phyloP scores from a whole-genome alignment of 2,797 vertebrate species.

The Bradypus variegatus region DNA sequence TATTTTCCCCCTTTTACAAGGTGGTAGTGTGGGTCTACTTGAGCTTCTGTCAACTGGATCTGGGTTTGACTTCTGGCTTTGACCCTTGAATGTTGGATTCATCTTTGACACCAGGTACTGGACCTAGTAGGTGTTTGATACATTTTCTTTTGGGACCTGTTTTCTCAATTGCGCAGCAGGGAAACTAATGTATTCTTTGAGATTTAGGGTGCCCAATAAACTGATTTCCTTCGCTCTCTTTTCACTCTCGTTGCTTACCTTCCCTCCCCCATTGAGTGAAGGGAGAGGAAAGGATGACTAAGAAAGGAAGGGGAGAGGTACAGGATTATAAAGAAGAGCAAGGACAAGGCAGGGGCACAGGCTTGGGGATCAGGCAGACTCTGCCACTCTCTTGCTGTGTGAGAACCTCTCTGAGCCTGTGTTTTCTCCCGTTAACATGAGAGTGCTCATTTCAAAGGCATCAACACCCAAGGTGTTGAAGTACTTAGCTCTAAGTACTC shows the following conservation, averaged over 20 bases:
- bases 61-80: background rate
- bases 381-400: background rate
- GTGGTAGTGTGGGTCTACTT: background rate
- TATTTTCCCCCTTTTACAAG: background rate
- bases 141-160: background rate
- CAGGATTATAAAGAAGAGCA: background rate
- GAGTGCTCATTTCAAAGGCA: background rate
- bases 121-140: background rate
- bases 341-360: background rate
- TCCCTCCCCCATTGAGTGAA: rapidly evolving
- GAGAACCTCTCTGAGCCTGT: background rate
- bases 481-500: background rate
- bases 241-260: background rate
- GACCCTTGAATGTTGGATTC: background rate
- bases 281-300: background rate
- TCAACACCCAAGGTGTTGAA: background rate
- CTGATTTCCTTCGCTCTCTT: background rate
- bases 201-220: background rate
- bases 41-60: background rate
- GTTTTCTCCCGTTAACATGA: background rate
- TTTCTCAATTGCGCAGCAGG: background rate
- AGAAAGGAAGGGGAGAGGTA: background rate
- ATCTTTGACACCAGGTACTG: background rate
- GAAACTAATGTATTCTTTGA: background rate
- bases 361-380: background rate